Percentiles rank a stretch among this genome's conserved stretches.
Evolutionary conservation across 2,113 vertebrate genomes (phyloP).

Genomic region (Oreotrochilus melanogaster): DNA sequence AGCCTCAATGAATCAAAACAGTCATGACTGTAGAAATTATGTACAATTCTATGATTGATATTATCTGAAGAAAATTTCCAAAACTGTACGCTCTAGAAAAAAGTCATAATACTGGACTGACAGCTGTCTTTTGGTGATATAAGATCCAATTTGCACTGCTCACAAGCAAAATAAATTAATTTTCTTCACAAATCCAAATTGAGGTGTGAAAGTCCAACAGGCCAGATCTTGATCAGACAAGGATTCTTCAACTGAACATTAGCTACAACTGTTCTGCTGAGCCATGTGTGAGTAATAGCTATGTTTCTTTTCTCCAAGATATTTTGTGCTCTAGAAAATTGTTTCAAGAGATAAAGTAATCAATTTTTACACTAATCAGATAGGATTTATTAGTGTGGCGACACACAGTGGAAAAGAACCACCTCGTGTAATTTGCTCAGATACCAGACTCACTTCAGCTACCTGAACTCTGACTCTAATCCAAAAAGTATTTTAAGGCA

Average conservation of each 20-base stretch:
- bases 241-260: neutral
- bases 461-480: neutral
- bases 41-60: neutral
- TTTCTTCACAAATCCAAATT: neutral
- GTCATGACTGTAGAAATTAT: neutral
- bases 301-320: neutral
- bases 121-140: neutral
- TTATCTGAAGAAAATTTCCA: neutral
- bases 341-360: neutral
- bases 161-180: neutral
- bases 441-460: neutral
- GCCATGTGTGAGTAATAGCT: neutral
- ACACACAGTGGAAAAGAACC: neutral
- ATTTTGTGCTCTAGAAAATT: neutral
- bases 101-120: neutral
- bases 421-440: neutral
- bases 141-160: neutral
- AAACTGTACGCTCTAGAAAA: neutral
- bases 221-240: neutral
- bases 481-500: neutral
- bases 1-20: neutral
- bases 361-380: neutral
- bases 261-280: neutral
- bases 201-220: neutral
- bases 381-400: neutral